Conservation (phyloP, 1,140 invertebrate species). For the Papilio xuthus region DNA sequence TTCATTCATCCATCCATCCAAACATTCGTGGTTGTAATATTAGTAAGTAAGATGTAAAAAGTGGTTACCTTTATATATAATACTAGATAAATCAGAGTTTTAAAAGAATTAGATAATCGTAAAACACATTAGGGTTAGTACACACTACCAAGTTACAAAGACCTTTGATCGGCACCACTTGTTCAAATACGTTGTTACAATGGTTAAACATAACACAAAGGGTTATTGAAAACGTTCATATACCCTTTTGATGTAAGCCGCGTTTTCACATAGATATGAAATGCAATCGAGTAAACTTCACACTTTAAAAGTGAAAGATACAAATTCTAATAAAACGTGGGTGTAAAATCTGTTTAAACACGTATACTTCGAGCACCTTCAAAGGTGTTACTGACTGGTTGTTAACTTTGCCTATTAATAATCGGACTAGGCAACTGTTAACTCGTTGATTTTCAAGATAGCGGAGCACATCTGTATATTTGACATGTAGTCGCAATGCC, state of each 20-base stretch:
- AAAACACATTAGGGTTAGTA: conserved; percentile 10
- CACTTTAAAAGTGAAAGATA: not conserved
- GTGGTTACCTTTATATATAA: too few relatives aligned
- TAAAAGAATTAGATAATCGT: not conserved
- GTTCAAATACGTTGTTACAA: conserved; percentile 61
- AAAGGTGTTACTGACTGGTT: not conserved
- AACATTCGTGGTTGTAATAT: too few relatives aligned
- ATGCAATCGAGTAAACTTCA: not conserved
- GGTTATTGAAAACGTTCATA: conserved; percentile 50
- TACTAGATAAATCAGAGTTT: too few relatives aligned
- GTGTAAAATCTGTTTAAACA: not conserved
- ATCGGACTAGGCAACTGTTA: not conserved
- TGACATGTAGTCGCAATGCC: too few relatives aligned
- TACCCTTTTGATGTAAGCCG: conserved; percentile 45
- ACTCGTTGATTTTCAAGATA: too few relatives aligned
- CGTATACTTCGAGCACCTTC: not conserved
- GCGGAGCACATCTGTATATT: too few relatives aligned
- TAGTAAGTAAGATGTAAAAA: too few relatives aligned
- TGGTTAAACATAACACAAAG: conserved; percentile 49
- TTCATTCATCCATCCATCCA: too few relatives aligned
- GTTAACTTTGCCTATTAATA: not conserved
- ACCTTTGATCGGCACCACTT: conserved; percentile 46
- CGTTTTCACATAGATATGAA: conserved; percentile 23
- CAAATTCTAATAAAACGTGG: not conserved
- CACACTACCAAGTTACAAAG: not conserved